Evolutionary conservation across 2,797 vertebrate genomes (phyloP).

Genomic region (Intellagama lesueurii): DNA sequence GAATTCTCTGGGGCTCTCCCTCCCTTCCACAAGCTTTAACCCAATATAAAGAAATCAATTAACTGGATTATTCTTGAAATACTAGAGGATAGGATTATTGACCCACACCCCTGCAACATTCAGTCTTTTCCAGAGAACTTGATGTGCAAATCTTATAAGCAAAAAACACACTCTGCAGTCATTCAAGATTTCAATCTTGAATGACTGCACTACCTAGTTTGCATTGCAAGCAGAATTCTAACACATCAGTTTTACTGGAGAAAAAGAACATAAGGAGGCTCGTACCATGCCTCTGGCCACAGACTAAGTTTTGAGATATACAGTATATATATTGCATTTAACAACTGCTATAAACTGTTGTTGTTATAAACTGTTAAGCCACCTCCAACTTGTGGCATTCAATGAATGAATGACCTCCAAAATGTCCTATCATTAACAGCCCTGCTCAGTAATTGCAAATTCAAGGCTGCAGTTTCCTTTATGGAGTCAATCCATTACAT

Average conservation of each 20-base stretch:
- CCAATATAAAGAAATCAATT: background rate
- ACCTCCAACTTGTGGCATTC: too few relatives aligned
- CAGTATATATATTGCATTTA: background rate
- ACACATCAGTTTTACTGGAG: background rate
- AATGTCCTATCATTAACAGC: too few relatives aligned
- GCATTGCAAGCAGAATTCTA: background rate
- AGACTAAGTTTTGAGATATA: background rate
- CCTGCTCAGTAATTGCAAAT: too few relatives aligned
- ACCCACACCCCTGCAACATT: too few relatives aligned
- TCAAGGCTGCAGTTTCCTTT: too few relatives aligned
- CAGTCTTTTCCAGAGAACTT: background rate
- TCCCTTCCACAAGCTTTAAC: background rate
- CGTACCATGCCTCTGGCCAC: too few relatives aligned
- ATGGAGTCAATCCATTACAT: too few relatives aligned
- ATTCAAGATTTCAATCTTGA: background rate
- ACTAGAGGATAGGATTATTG: background rate
- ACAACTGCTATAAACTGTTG: background rate
- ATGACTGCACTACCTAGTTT: too few relatives aligned
- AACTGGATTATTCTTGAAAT: background rate
- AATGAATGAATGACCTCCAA: too few relatives aligned
- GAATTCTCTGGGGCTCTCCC: background rate
- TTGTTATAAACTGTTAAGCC: too few relatives aligned
- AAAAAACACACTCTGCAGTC: background rate
- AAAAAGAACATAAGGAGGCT: background rate
- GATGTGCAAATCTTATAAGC: too few relatives aligned